Evolutionary conservation across 1,140 invertebrate genomes (phyloP).

Genomic region (Drosophila dunni): DNA sequence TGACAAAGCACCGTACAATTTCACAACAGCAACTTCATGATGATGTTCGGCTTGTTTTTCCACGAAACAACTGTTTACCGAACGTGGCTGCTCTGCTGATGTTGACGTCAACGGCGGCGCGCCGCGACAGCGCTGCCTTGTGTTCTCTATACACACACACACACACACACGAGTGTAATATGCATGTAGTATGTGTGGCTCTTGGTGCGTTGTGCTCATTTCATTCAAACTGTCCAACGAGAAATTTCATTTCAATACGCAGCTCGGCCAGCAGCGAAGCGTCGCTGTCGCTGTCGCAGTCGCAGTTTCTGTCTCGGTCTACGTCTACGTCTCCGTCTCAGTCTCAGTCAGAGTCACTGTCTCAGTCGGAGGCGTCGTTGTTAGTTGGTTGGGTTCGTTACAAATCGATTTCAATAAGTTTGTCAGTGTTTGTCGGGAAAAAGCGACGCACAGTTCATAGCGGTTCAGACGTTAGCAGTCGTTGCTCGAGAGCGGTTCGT

Average conservation of each 20-base stretch:
- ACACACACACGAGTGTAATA: neutral
- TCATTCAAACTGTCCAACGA: conserved; percentile 68
- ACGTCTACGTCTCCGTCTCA: conserved; percentile 30
- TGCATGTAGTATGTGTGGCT: conserved; percentile 4
- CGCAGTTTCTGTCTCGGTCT: conserved; percentile 45
- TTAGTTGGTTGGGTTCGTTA: conserved; percentile 59
- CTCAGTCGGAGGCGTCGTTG: conserved; percentile 31
- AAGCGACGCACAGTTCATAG: conserved; percentile 58
- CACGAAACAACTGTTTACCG: conserved; percentile 82
- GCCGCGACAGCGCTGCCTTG: conserved; percentile 35
- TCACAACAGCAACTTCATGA: conserved; percentile 81
- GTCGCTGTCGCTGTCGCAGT: conserved; percentile 45
- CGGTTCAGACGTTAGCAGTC: conserved; percentile 61
- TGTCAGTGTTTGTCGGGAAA: conserved; percentile 80
- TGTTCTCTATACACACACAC: conserved; percentile 20
- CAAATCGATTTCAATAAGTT: conserved; percentile 82
- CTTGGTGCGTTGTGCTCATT: conserved; percentile 66
- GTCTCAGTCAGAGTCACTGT: conserved; percentile 43
- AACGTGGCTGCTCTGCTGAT: conserved; percentile 50
- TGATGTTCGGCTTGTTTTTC: conserved; percentile 83
- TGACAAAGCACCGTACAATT: conserved; percentile 83
- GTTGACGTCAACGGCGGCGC: conserved; percentile 40
- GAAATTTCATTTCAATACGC: conserved; percentile 78
- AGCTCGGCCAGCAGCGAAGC: conserved; percentile 49
- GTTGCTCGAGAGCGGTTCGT: conserved; percentile 60